A percentile compares a stretch with the other conserved stretches of the same genome.
These are phyloP conservation scores for Babyrousa celebensis DNA, from an alignment of 2,797 vertebrate genomes.

Conservation along the genomic window DNA sequence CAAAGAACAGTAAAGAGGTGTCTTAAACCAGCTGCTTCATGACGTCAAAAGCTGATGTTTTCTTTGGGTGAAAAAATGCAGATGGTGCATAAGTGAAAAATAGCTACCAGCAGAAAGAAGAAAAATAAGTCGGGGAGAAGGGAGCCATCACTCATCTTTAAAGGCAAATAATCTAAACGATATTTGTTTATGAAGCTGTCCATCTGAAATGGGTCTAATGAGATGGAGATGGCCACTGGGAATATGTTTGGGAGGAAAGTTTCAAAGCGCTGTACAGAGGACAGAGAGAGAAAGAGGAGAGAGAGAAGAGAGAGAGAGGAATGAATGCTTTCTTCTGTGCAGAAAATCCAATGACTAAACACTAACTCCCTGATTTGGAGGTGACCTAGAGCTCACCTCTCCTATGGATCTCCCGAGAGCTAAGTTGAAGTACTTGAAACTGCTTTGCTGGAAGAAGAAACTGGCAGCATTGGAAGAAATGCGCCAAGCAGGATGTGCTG, in stretches of 20 bases:
- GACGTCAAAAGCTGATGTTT: constrained; percentile 73
- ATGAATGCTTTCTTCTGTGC: neutral
- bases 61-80: constrained; percentile 71
- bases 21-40: constrained; percentile 67
- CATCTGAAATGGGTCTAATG: neutral
- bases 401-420: neutral
- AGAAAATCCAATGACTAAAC: neutral
- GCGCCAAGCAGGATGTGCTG: too few species aligned
- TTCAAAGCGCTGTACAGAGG: neutral
- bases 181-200: constrained; percentile 19
- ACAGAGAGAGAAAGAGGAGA: neutral
- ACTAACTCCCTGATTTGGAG: neutral
- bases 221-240: neutral
- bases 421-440: neutral
- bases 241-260: neutral
- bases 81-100: constrained; percentile 60
- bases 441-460: neutral
- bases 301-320: neutral
- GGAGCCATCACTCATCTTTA: neutral
- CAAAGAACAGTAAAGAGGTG: constrained; percentile 34
- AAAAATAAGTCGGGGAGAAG: neutral
- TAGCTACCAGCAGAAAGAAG: neutral
- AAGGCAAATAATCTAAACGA: neutral
- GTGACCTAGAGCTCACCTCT: neutral
- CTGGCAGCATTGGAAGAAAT: neutral